Percentiles rank a stretch among this genome's conserved stretches.
Evolutionary conservation across 1,140 invertebrate species (phyloP).

Genomic region (Bombus vancouverensis): DNA sequence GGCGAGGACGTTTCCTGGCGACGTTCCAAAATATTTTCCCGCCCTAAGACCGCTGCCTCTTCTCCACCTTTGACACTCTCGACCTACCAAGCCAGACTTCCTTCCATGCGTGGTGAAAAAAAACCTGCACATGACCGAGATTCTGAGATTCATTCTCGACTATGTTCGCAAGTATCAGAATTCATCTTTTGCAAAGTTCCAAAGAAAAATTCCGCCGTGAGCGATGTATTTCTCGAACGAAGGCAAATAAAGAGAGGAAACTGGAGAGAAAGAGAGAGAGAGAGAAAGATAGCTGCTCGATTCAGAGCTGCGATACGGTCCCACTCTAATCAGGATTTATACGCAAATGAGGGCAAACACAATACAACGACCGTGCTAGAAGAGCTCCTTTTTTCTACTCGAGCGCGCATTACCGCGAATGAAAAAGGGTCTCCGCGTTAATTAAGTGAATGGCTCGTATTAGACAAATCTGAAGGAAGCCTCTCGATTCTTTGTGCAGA

Average conservation of each 20-base stretch:
- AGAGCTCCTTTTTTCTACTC: neutral
- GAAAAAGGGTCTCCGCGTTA: conserved; percentile 28
- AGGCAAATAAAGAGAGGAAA: neutral
- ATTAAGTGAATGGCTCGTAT: conserved; percentile 35
- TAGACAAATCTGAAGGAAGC: conserved; percentile 7
- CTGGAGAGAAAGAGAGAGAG: neutral
- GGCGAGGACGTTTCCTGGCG: conserved; percentile 40
- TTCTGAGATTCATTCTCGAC: conserved; percentile 46
- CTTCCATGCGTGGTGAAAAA: conserved; percentile 38
- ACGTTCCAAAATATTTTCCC: conserved; percentile 46
- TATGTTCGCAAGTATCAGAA: conserved; percentile 14
- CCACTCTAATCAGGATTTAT: conserved; percentile 56
- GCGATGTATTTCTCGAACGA: neutral
- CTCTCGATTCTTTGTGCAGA: neutral
- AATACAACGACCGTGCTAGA: conserved; percentile 33
- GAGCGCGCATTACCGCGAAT: conserved; percentile 24
- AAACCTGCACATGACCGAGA: conserved; percentile 10
- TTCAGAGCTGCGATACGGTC: conserved; percentile 47
- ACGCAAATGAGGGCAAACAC: conserved; percentile 53
- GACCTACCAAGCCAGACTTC: conserved; percentile 9
- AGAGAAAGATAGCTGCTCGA: conserved; percentile 32
- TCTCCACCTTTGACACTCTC: conserved; percentile 44
- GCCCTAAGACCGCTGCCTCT: conserved; percentile 10
- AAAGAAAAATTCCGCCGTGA: conserved; percentile 43
- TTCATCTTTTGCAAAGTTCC: conserved; percentile 44